Conservation (phyloP, 2,113 vertebrate species). For the Nothobranchius kuhntae region DNA sequence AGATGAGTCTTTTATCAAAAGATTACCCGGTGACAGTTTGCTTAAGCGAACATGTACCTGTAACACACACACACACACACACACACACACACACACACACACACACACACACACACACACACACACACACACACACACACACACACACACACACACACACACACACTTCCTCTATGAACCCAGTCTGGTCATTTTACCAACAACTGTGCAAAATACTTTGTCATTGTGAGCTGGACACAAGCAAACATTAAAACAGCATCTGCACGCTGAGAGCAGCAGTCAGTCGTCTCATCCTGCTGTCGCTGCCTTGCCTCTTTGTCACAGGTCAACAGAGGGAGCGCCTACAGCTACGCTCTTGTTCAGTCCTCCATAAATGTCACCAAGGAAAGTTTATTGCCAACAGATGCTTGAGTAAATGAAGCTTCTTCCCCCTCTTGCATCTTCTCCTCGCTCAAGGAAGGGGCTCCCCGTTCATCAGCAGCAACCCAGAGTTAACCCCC, state of each 20-base stretch:
- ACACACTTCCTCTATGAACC: constrained; percentile 8
- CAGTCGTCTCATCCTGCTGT: constrained; percentile 59
- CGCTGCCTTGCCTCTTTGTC: constrained; percentile 66
- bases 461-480: constrained; percentile 53
- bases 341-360: constrained; percentile 69
- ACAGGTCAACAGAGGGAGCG: constrained; percentile 29
- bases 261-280: constrained; percentile 55
- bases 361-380: constrained; percentile 76
- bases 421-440: constrained; percentile 30
- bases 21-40: too few relatives aligned
- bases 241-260: constrained; percentile 54
- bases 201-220: constrained; percentile 3
- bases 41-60: too few relatives aligned
- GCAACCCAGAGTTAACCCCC: constrained; percentile 76
- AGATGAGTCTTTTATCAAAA: too few relatives aligned
- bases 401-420: constrained; percentile 78
- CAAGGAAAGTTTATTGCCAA: constrained; percentile 73
- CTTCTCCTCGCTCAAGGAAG: constrained; percentile 49
- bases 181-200: background rate
- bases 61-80: too few relatives aligned
- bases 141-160: too few relatives aligned
- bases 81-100: background rate
- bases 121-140: too few relatives aligned
- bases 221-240: constrained; percentile 25
- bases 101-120: background rate